Evolutionary conservation across 1,140 invertebrate species (phyloP).

Genomic region (Spodoptera frugiperda): DNA sequence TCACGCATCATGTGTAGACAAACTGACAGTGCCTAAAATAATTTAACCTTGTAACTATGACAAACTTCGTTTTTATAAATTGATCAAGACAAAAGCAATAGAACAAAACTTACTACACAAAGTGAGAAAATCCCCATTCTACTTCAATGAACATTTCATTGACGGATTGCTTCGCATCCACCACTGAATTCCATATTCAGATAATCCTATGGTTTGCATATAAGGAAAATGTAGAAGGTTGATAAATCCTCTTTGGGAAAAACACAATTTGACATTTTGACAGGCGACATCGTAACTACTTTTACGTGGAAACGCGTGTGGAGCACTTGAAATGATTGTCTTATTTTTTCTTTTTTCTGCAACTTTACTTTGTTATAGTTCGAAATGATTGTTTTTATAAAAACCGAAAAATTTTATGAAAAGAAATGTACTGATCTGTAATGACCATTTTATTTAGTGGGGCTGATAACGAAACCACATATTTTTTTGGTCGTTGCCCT

Average conservation of each 20-base stretch:
- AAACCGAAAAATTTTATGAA: neutral
- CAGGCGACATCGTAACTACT: neutral
- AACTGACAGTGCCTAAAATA: too few relatives aligned
- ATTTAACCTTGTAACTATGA: too few relatives aligned
- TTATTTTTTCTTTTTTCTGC: conserved; percentile 11
- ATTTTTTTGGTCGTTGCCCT: too few relatives aligned
- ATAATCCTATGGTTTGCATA: neutral
- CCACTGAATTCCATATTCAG: neutral
- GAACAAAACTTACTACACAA: neutral
- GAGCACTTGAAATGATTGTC: conserved; percentile 17
- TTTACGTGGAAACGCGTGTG: neutral
- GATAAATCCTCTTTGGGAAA: conserved; percentile 16
- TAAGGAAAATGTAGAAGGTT: conserved; percentile 4
- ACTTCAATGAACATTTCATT: conserved; percentile 15
- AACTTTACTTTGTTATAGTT: conserved; percentile 8
- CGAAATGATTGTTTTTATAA: neutral
- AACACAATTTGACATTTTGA: conserved; percentile 32
- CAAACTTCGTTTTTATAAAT: too few relatives aligned
- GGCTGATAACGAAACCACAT: too few relatives aligned
- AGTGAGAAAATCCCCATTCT: conserved; percentile 9
- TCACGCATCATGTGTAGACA: too few relatives aligned
- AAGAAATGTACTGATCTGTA: too few relatives aligned
- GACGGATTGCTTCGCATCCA: conserved; percentile 15
- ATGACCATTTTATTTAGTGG: too few relatives aligned
- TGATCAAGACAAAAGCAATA: neutral